phyloP scores from a whole-genome alignment of 2,888 invertebrate genomes.

The Ophraella communa region DNA sequence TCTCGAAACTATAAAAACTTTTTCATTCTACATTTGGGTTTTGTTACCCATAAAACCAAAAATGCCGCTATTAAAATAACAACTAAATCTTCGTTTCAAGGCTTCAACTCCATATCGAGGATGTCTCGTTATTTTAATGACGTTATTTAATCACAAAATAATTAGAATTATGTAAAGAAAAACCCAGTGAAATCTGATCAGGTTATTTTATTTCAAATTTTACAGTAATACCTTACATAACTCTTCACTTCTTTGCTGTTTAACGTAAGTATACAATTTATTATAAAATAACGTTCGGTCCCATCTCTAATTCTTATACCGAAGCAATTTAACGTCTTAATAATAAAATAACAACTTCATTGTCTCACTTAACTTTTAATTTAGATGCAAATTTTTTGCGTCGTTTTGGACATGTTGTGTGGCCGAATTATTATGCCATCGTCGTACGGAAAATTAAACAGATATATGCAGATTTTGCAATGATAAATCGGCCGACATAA shows the following conservation, averaged over 20 bases:
- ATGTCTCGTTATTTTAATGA: conserved; percentile 1
- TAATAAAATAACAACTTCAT: conserved; percentile 33
- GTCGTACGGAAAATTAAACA: conserved; percentile 33
- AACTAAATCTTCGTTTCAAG: conserved; percentile 25
- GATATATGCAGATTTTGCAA: conserved; percentile 37
- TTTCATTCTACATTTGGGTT: conserved; percentile 16
- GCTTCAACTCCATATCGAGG: conserved; percentile 17
- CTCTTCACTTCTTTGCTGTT: no score
- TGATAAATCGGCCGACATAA: conserved; percentile 29
- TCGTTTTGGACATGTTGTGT: conserved; percentile 36
- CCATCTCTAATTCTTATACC: conserved; percentile 6
- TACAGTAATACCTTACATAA: no score
- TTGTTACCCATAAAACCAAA: conserved; percentile 24
- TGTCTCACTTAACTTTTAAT: conserved; percentile 37
- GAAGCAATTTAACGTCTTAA: conserved; percentile 30
- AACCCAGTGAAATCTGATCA: no score
- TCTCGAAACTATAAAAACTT: conserved; percentile 13
- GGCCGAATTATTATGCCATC: conserved; percentile 37
- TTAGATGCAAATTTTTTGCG: conserved; percentile 41
- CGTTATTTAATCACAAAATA: conserved; percentile 2
- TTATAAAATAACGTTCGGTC: neutral
- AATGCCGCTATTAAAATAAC: conserved; percentile 13
- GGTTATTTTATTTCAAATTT: no score
- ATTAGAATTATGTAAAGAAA: neutral
- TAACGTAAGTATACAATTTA: neutral